Base-by-base conservation (phyloP, 1,140 invertebrate species). In the Drosophila navojoa region DNA sequence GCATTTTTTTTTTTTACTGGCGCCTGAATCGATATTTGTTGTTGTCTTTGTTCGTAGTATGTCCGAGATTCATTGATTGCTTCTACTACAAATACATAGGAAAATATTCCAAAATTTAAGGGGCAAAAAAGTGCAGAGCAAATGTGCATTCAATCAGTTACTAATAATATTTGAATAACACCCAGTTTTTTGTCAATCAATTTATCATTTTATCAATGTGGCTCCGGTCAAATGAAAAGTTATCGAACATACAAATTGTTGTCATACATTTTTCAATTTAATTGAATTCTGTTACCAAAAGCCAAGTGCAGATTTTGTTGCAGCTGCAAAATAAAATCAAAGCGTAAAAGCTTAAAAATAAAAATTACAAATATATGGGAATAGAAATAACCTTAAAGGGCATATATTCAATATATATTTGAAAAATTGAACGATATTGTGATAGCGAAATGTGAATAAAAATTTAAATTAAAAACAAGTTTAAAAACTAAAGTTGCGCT, bases 21-120 rank as follows among this genome's bases (percentile, higher is more conserved):
- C 60, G 44, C 58, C 15, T 19, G 16, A 77, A 75, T 64, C 63
- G 73, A 49, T 42, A 52, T 69, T 60, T 53, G 49, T 42, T 32
- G 44, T 63, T 62, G 32, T 13, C 25, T 77, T 68, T 78, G 13
- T 76, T 47, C 60, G 44, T 49, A 32, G 35, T 22, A 32, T 73
- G 42, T 22, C 73, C 44, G 29, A 32, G 68, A 85, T 80, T 85
- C 79, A 76, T 73, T 73, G 50, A 62, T 73, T 85, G 62, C 64
- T 69, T 55, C 38, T 38, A 66, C 45, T 73, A n/a, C 52, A 60
- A 63, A 54, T 32, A 10, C 32, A 32, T 32, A 32, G 1, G 32
- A 32, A 32, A 32, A 32, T 32, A 32, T 32, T 32, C 6, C 32
- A 7, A 9, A 32, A 32, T 44, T 58, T 38, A 59, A 52, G 19